Conservation (phyloP, 2,797 vertebrate species). For the Typhlichthys eigenmanni region DNA sequence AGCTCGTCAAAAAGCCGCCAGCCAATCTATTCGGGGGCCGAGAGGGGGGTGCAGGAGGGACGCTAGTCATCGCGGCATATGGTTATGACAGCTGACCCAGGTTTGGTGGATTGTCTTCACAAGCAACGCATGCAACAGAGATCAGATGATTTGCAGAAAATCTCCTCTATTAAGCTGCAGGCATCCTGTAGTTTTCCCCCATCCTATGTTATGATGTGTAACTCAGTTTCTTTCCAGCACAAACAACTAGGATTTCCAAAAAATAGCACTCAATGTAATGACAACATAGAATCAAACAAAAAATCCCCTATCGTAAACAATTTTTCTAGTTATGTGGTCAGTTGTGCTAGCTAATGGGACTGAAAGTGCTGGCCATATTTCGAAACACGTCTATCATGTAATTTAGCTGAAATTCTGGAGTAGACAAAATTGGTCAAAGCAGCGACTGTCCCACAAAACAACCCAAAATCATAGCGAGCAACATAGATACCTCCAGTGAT, state of each 20-base stretch:
- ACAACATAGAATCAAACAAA: too few species aligned
- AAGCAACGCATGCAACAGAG: constrained; percentile 1
- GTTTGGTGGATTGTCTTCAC: background rate
- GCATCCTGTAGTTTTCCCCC: background rate
- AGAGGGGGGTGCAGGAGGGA: constrained; percentile 6
- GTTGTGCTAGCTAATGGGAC: too few species aligned
- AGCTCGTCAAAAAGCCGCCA: constrained; percentile 3
- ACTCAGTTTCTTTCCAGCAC: background rate
- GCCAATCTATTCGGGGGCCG: constrained; percentile 24
- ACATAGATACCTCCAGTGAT: background rate
- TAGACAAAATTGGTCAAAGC: background rate
- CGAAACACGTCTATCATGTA: too few species aligned
- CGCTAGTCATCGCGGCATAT: background rate
- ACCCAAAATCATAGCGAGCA: background rate
- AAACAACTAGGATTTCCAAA: too few species aligned
- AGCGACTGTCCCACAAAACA: constrained; percentile 1
- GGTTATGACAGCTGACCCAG: background rate
- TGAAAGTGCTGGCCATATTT: too few species aligned
- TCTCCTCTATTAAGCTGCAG: background rate
- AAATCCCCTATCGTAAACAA: too few species aligned
- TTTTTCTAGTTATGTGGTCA: too few species aligned
- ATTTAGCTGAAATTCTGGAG: background rate
- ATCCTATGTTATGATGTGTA: background rate
- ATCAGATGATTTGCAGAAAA: constrained; percentile 12
- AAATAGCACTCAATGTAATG: too few species aligned